Conservation (phyloP, 2,888 invertebrate genomes). For the Athalia rosae region DNA sequence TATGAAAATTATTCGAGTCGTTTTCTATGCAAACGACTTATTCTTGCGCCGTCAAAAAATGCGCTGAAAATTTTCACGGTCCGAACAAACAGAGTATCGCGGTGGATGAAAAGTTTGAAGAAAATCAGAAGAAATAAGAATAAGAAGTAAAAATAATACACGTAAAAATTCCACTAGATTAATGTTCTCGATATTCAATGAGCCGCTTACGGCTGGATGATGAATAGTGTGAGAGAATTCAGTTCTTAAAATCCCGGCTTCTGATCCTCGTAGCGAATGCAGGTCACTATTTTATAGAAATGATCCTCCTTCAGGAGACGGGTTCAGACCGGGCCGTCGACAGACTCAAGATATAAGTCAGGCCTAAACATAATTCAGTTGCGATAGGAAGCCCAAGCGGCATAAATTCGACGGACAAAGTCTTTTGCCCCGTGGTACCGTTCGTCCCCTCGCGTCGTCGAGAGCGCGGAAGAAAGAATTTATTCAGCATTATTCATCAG, state of each 20-base stretch:
- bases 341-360: constrained; percentile 15
- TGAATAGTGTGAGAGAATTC: not conserved
- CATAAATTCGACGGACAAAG: constrained; percentile 31
- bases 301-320: not conserved
- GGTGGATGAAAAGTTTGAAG: not conserved
- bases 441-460: not conserved
- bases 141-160: too few relatives aligned
- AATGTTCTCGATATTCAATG: constrained; percentile 6
- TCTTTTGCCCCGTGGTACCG: not conserved
- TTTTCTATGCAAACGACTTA: constrained; percentile 31
- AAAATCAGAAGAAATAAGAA: constrained; percentile 4
- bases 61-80: not conserved
- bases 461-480: constrained; percentile 5
- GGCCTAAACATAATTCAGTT: constrained; percentile 21
- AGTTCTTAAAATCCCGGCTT: not conserved
- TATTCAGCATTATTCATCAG: constrained; percentile 43
- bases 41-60: not conserved
- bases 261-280: not conserved
- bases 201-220: not conserved
- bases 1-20: constrained; percentile 29
- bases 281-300: constrained; percentile 16
- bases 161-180: not conserved
- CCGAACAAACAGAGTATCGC: constrained; percentile 7
- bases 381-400: constrained; percentile 19
- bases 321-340: not conserved